Evolutionary conservation across 2,797 vertebrate species (phyloP).

Genomic region (Ctenochaetus hawaiiensis): DNA sequence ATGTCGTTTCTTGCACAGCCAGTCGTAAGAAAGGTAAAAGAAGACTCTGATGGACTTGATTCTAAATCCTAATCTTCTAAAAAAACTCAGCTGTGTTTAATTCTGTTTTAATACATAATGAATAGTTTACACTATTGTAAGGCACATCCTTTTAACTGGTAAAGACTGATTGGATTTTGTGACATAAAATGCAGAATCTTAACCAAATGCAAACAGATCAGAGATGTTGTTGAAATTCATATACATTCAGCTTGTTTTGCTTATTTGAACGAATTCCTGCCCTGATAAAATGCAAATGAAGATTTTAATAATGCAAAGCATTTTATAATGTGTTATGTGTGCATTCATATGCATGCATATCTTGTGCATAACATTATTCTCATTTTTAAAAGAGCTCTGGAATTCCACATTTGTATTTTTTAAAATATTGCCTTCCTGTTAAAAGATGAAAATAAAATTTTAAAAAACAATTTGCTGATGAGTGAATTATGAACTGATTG

Average conservation of each 20-base stretch:
- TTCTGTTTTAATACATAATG: too few species aligned
- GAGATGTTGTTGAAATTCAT: conserved; percentile 6
- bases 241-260: conserved; percentile 15
- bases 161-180: neutral
- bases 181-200: neutral
- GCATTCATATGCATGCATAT: conserved; percentile 19
- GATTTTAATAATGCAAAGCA: conserved; percentile 29
- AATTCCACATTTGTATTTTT: neutral
- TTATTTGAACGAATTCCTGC: conserved; percentile 27
- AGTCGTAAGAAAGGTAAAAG: conserved; percentile 18
- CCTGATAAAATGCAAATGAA: conserved; percentile 39
- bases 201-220: conserved; percentile 9
- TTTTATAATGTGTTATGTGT: conserved; percentile 13
- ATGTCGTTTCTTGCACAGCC: conserved; percentile 1
- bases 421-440: neutral
- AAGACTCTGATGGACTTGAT: neutral
- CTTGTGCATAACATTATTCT: conserved; percentile 13
- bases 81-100: too few species aligned
- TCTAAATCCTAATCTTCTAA: conserved; percentile 9
- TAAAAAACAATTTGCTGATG: neutral
- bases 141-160: too few species aligned
- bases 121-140: too few species aligned
- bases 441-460: neutral
- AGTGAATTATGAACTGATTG: neutral
- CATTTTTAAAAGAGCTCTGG: conserved; percentile 5